Conservation (phyloP, 2,888 invertebrate genomes). For the Caradrina kadenii region DNA sequence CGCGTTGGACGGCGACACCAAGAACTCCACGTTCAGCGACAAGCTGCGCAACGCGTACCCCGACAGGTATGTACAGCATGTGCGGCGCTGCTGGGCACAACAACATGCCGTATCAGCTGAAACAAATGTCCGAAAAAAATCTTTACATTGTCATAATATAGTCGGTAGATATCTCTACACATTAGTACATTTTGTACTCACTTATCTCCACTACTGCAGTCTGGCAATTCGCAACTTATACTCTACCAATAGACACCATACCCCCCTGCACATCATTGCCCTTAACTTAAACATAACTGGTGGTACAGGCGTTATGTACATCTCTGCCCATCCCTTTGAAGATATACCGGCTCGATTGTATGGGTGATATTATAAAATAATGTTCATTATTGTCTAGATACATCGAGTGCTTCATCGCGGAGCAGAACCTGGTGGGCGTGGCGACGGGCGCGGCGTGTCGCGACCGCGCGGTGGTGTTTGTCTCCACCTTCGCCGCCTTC, state of each 20-base stretch:
- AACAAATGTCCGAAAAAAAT: conserved; percentile 2
- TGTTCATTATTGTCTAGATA: conserved; percentile 88
- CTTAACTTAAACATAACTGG: no score
- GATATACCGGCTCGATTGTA: no score
- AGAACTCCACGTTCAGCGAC: conserved; percentile 99
- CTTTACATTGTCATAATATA: no score
- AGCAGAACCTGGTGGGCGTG: conserved; percentile 99
- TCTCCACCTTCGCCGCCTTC: conserved; percentile 99
- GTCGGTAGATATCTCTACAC: no score
- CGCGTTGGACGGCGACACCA: conserved; percentile 99
- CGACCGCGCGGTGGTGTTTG: conserved; percentile 97
- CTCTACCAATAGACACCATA: no score
- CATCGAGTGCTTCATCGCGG: conserved; percentile 99
- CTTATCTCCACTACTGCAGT: no score
- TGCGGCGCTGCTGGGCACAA: neutral
- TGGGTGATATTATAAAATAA: no score
- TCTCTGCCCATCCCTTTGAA: no score
- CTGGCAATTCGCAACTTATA: no score
- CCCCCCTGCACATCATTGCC: no score
- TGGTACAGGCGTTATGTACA: no score
- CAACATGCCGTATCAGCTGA: neutral
- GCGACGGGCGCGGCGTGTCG: conserved; percentile 98
- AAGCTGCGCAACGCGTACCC: conserved; percentile 94
- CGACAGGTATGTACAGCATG: conserved; percentile 80
- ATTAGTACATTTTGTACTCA: no score